phyloP scores from a whole-genome alignment of 2,797 vertebrate genomes.

The Antennarius maculatus region DNA sequence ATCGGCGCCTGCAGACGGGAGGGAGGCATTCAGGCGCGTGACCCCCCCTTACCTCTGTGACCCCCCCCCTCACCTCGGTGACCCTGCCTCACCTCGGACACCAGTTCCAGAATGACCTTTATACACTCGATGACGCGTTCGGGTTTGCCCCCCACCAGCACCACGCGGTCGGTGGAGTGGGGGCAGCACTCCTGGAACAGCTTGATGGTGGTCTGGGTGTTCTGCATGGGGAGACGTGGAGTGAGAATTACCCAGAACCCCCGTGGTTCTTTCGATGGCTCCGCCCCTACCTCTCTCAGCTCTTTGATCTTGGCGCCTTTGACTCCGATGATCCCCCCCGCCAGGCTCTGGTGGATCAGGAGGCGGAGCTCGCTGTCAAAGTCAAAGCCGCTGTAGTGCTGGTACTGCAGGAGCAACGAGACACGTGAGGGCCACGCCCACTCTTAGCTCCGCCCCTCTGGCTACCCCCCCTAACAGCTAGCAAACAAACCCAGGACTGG shows the following conservation, averaged over 20 bases:
- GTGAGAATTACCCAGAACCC: too few relatives aligned
- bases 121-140: conserved; percentile 98
- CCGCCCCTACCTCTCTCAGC: conserved; percentile 89
- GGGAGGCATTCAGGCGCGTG: neutral
- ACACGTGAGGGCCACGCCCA: conserved; percentile 50
- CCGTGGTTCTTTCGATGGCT: conserved; percentile 14
- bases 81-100: conserved; percentile 85
- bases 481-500: too few relatives aligned
- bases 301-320: conserved; percentile 99
- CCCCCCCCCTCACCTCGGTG: too few relatives aligned
- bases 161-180: conserved; percentile 97
- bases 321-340: conserved; percentile 98
- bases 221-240: conserved; percentile 72
- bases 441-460: too few relatives aligned
- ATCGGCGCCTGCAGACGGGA: conserved; percentile 85
- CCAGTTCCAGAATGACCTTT: conserved; percentile 97
- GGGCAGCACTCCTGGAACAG: conserved; percentile 99
- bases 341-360: conserved; percentile 96
- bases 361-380: conserved; percentile 97
- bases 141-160: conserved; percentile 95
- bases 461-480: too few relatives aligned
- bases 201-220: conserved; percentile 99
- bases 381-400: conserved; percentile 97
- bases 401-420: conserved; percentile 79
- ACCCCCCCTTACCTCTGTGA: too few relatives aligned